Evolutionary conservation across 2,888 invertebrate genomes (phyloP), one percentile per base, ranked within the genome.

Genomic region (Teleogryllus oceanicus): DNA sequence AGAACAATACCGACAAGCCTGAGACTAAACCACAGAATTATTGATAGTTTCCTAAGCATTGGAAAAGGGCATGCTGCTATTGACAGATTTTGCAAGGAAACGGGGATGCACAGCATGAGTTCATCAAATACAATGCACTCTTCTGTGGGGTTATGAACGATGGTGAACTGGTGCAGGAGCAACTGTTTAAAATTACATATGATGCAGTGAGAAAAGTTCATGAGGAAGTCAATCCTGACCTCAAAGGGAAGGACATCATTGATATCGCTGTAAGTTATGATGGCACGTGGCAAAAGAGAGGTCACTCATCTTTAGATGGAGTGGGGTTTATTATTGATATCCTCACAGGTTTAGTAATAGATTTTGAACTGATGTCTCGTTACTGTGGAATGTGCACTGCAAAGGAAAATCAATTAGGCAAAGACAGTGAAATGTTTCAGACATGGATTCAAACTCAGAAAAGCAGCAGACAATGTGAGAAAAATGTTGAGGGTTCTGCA

Each of bases 351-450:
- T 75, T 81, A 49, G 81, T 80, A 24, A 74, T 82, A 10, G 79
- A 81, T 20, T 80, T 76, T 78, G 78, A 80, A 78, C 62, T 82
- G 10, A 21, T 81, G n/a, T 80, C 80, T 2, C 80, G 80, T 75
- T 82, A 77, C 75, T 81, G 82, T 75, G 12, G n/a, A 1, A 12
- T 49, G 11, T 80, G 76, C 50, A 20, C 18, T 11, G 0, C 62
- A 20, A 77, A 77, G 1, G 16, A 75, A 5, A 76, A 50, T 76
- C 21, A 18, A 49, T 20, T 76, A n/a, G 76, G 49, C 49, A 13
- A n/a, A 12, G 74, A 62, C 10, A 74, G 49, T 18, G 75, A 74
- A 24, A 74, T 78, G 75, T 80, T 75, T 79, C 21, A 49, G 74
- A 74, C 77, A 37, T 80, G 81, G 80, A 24, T 37, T 16, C 74